Percentiles rank a stretch among this genome's conserved stretches.
These are phyloP conservation scores for Armadillidium nasatum DNA, from an alignment of 1,140 invertebrate species.

Conservation along the genomic window DNA sequence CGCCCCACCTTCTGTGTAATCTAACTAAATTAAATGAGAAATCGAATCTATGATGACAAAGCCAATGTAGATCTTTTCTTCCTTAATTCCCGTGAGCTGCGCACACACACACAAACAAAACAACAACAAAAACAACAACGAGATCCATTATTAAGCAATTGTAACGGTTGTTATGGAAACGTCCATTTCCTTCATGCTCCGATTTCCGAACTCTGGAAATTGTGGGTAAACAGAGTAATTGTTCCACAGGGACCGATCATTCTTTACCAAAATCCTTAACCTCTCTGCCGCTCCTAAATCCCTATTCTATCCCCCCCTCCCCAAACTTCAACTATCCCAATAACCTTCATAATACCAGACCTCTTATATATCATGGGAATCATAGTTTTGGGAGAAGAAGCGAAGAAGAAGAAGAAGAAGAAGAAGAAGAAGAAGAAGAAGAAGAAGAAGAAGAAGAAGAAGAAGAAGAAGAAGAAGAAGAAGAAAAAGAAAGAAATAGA, in stretches of 20 bases:
- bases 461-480: too few species aligned
- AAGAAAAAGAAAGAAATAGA: too few species aligned
- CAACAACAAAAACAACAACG: neutral
- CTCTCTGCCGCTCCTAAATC: too few species aligned
- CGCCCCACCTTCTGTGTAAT: too few species aligned
- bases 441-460: too few species aligned
- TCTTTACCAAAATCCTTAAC: too few species aligned
- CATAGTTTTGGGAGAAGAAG: neutral
- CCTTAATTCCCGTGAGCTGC: neutral
- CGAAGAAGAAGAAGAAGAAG: neutral
- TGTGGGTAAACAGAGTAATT: slow-evolving; percentile 3
- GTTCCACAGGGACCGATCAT: neutral
- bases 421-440: neutral
- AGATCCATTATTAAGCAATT: slow-evolving; percentile 6
- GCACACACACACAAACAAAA: neutral
- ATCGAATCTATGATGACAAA: neutral
- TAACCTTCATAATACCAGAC: neutral
- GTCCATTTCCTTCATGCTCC: neutral
- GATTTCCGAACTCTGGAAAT: neutral
- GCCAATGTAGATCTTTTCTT: neutral
- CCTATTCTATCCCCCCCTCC: too few species aligned
- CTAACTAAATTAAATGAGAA: too few species aligned
- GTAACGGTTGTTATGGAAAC: slow-evolving; percentile 3
- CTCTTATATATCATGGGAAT: neutral
- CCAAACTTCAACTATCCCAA: too few species aligned